These are phyloP conservation scores for Hydropotes inermis DNA, from an alignment of 2,113 vertebrate genomes.

Conservation along the genomic window DNA sequence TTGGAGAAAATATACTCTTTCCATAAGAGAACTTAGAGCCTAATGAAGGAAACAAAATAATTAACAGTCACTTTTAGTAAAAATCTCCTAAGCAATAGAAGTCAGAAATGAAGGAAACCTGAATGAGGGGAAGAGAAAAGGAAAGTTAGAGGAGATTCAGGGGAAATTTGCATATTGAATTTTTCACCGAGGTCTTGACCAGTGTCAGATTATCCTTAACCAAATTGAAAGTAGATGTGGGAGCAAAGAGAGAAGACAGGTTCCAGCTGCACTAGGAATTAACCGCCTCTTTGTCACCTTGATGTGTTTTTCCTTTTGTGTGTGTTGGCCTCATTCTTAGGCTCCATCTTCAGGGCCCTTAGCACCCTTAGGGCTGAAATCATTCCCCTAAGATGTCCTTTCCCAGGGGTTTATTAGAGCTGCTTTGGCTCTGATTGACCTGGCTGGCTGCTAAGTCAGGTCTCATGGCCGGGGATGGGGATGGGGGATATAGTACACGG, in stretches of 20 bases:
- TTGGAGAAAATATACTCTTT: slow-evolving; percentile 17
- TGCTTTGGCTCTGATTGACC: not conserved
- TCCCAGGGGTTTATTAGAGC: not conserved
- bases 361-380: not conserved
- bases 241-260: not conserved
- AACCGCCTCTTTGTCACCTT: not conserved
- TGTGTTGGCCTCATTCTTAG: not conserved
- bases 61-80: not conserved
- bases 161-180: not conserved
- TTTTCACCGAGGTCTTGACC: not conserved
- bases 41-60: slow-evolving; percentile 11
- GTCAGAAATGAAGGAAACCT: not conserved
- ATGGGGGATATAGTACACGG: not conserved
- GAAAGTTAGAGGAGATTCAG: not conserved
- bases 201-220: not conserved
- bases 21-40: not conserved
- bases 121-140: not conserved
- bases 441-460: not conserved
- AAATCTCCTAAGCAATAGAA: not conserved
- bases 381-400: not conserved
- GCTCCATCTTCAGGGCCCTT: not conserved
- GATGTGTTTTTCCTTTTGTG: not conserved
- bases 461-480: not conserved
- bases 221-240: not conserved
- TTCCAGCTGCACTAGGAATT: not conserved